phyloP scores from a whole-genome alignment of 2,797 vertebrate species.

The Xerus rutilus region DNA sequence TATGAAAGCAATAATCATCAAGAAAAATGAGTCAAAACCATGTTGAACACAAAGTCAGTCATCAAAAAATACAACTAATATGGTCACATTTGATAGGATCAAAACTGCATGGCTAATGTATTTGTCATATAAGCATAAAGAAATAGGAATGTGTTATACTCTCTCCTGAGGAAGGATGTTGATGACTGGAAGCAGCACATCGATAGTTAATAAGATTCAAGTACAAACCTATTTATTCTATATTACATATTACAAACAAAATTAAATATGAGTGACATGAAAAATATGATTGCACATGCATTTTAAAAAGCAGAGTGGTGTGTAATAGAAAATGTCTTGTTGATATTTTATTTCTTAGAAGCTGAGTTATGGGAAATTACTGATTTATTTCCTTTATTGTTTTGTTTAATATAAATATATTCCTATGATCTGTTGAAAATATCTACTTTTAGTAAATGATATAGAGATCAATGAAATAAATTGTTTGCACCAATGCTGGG shows the following conservation, averaged over 20 bases:
- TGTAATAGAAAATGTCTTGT: background rate
- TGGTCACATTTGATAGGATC: background rate
- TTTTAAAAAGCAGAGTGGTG: background rate
- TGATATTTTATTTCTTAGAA: background rate
- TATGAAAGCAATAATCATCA: background rate
- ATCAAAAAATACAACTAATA: background rate
- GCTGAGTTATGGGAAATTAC: background rate
- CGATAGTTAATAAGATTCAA: background rate
- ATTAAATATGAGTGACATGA: background rate
- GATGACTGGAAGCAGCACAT: background rate
- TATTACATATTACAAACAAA: background rate
- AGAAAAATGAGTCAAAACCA: background rate
- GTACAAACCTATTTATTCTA: background rate
- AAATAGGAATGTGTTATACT: background rate
- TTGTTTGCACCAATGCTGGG: background rate
- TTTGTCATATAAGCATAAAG: background rate
- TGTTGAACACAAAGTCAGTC: background rate
- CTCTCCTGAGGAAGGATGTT: background rate
- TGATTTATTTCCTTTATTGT: background rate
- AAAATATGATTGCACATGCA: background rate
- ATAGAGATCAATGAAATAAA: background rate
- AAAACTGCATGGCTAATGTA: background rate
- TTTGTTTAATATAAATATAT: background rate
- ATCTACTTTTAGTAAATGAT: background rate
- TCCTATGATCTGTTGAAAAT: background rate